Evolutionary conservation across 2,113 vertebrate species (phyloP).

Genomic region (Herpetotheres cachinnans): DNA sequence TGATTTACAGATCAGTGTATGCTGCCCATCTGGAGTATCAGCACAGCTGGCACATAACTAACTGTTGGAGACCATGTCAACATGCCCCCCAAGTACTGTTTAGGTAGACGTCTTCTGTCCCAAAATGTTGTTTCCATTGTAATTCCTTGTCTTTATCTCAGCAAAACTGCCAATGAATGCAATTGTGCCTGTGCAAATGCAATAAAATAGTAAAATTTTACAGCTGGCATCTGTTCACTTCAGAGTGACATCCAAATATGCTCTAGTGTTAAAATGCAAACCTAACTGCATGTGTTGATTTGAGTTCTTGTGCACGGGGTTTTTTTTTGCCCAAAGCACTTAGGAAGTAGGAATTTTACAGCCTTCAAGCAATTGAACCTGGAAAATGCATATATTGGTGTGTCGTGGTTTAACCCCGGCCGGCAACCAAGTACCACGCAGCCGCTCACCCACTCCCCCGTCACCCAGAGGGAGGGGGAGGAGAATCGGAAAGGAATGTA

Average conservation of each 20-base stretch:
- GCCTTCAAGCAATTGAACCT: background rate
- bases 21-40: background rate
- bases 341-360: background rate
- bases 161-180: background rate
- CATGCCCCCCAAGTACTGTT: background rate
- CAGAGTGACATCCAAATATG: background rate
- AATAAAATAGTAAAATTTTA: background rate
- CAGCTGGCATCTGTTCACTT: background rate
- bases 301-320: background rate
- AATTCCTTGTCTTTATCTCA: background rate
- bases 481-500: too few relatives aligned
- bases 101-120: background rate
- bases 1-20: background rate
- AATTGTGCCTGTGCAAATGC: background rate
- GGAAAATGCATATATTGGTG: background rate
- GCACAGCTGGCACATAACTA: background rate
- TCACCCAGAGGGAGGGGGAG: too few relatives aligned
- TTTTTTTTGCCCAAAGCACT: background rate
- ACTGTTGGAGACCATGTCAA: background rate
- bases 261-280: background rate
- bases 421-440: too few relatives aligned
- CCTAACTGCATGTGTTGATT: background rate
- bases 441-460: too few relatives aligned
- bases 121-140: background rate
- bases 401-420: too few relatives aligned